These are phyloP conservation scores for Rhizomys pruinosus DNA, from an alignment of 2,113 vertebrate genomes.

Conservation along the genomic window DNA sequence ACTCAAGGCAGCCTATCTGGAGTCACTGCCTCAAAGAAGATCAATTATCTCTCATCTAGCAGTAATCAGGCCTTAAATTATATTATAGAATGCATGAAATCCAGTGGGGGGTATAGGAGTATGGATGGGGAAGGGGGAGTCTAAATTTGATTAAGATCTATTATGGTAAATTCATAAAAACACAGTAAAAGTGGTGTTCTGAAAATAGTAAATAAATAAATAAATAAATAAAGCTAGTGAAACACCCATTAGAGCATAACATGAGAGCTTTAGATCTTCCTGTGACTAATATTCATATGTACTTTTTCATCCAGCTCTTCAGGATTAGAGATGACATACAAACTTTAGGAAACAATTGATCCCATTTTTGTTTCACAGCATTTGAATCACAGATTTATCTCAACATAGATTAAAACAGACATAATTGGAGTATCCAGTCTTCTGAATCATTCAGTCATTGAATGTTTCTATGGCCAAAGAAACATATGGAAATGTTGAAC, in stretches of 20 bases:
- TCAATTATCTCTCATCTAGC: no score
- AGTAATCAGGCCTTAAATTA: no score
- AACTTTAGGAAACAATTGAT: not conserved
- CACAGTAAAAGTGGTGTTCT: no score
- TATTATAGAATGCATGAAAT: no score
- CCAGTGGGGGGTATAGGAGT: no score
- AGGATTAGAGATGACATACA: not conserved
- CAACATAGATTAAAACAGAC: not conserved
- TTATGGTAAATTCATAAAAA: no score
- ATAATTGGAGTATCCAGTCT: not conserved
- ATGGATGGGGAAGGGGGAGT: no score
- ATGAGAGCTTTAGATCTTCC: not conserved
- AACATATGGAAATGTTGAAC: not conserved
- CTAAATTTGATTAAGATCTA: no score
- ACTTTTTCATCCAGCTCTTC: not conserved
- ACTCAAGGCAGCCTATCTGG: no score
- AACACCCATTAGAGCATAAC: not conserved
- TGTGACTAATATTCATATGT: not conserved
- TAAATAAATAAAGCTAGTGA: not conserved
- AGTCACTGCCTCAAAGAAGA: no score
- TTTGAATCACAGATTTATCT: constrained; percentile 48
- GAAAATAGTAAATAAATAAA: no score
- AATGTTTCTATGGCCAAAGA: not conserved
- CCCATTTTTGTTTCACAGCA: not conserved
- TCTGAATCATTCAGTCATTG: not conserved